Base-by-base conservation (phyloP, 1,140 invertebrate genomes). In the Colletes latitarsis region DNA sequence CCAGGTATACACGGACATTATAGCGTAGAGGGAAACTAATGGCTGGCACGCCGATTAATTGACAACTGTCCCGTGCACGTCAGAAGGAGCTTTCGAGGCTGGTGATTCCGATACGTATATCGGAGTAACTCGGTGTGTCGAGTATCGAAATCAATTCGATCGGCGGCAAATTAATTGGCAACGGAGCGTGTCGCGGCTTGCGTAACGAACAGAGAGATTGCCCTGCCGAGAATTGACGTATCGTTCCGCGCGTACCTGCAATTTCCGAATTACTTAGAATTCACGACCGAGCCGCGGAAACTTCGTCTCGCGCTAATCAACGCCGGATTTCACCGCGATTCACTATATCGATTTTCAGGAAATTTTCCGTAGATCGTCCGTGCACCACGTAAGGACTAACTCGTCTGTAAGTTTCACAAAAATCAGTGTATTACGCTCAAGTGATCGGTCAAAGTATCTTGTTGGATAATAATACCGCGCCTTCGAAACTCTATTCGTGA, bases 131-230 rank as follows among this genome's bases (percentile, higher is more conserved):
- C 21, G 15, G 57, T 46, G 67, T 53, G 69, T 41, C 76, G 67
- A 82, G 60, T 64, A 77, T 78, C 74, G 76, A 82, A 82, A 82
- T 82, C 81, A 82, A 78, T 82, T 78, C 52, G 67, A 72, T 78
- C 76, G 67, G 10, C 46, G 76, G 74, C 62, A 81, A 77, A 82
- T 82, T 82, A 82, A 82, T 82, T 82, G 76, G 75, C 81, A 78
- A 82, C 62, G 60, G 68, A 79, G 52, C 81, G 76, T 72, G 75
- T 78, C 75, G 53, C 62, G 58, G 58, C 60, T 49, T 78, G 75
- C 68, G 73, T 77, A 55, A 15, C 79, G 8, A 14, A 6, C 17
- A 41, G 52, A 64, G 76, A 58, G 68, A 78, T 72, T 82, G 75
- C 67, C 53, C 64, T 67, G 81, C 53, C 2, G 80, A 81, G 74